Evolutionary conservation across 2,797 vertebrate genomes (phyloP).

Genomic region (Selene dorsalis): DNA sequence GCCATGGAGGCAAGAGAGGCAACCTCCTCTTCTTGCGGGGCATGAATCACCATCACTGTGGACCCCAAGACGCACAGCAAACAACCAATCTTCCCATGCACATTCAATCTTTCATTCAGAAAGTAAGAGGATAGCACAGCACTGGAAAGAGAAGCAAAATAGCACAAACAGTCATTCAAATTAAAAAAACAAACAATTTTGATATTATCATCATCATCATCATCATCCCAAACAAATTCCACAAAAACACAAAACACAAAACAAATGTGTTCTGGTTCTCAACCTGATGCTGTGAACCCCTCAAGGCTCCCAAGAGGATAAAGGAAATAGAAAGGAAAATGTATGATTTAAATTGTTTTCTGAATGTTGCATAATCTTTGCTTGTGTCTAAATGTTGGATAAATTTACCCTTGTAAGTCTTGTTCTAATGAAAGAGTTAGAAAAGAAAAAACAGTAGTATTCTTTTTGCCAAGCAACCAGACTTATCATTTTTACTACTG

Average conservation of each 20-base stretch:
- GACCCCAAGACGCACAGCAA: slow-evolving; percentile 89
- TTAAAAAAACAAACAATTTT: neutral
- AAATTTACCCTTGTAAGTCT: neutral
- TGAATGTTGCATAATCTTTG: too few species aligned
- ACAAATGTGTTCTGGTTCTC: too few species aligned
- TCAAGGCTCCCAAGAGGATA: neutral
- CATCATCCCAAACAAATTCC: neutral
- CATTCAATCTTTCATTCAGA: slow-evolving; percentile 88
- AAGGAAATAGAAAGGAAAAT: neutral
- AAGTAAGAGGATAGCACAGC: slow-evolving; percentile 89
- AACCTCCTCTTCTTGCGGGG: slow-evolving; percentile 89
- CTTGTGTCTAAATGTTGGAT: neutral
- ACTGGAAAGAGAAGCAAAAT: slow-evolving; percentile 68
- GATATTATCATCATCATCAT: neutral
- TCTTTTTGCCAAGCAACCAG: too few species aligned
- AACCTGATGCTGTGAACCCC: too few species aligned
- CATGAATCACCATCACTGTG: slow-evolving; percentile 90
- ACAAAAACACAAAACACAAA: neutral
- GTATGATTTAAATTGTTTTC: too few species aligned
- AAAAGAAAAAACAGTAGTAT: neutral
- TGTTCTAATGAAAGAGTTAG: neutral
- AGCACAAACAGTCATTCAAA: neutral
- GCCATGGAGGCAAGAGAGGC: slow-evolving; percentile 87
- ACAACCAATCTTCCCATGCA: slow-evolving; percentile 89
- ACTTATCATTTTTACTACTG: neutral